phyloP scores from a whole-genome alignment of 1,140 invertebrate genomes.

The Philopotamus ludificatus region DNA sequence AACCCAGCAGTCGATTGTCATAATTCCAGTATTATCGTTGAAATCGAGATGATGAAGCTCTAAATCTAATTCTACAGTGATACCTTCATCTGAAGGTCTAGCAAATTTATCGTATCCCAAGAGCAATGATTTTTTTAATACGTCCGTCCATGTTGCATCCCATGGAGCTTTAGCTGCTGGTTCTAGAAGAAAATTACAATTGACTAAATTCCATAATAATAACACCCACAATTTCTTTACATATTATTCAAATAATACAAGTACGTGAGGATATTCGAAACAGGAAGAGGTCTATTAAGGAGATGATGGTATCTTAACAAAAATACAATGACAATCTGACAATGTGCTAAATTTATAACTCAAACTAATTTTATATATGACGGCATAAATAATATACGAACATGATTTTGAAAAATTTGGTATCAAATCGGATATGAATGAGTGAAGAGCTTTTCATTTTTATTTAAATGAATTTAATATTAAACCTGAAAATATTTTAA shows the following conservation, averaged over 20 bases:
- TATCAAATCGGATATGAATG: no score
- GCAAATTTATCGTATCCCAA: constrained; percentile 64
- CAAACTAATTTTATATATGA: no score
- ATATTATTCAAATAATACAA: no score
- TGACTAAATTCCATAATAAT: constrained; percentile 23
- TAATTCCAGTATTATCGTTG: constrained; percentile 58
- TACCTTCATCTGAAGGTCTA: constrained; percentile 58
- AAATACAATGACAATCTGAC: constrained; percentile 24
- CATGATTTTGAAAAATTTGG: no score
- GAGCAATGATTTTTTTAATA: constrained; percentile 59
- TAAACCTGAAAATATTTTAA: no score
- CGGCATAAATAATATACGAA: no score
- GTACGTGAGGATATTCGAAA: constrained; percentile 1
- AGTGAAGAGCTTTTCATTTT: no score
- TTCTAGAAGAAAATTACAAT: no score
- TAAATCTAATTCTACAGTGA: constrained; percentile 57
- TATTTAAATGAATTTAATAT: no score
- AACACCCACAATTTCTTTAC: background rate
- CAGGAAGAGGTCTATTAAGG: constrained; percentile 22
- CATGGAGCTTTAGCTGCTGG: constrained; percentile 43
- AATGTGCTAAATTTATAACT: no score
- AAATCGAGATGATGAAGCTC: constrained; percentile 58
- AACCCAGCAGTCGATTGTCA: constrained; percentile 60
- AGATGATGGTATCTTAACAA: constrained; percentile 13
- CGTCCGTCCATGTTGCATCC: constrained; percentile 61